Percentiles rank a stretch among this genome's conserved stretches.
These are phyloP conservation scores for Amblyornis subalaris DNA, from an alignment of 2,113 vertebrate species.

Conservation along the genomic window DNA sequence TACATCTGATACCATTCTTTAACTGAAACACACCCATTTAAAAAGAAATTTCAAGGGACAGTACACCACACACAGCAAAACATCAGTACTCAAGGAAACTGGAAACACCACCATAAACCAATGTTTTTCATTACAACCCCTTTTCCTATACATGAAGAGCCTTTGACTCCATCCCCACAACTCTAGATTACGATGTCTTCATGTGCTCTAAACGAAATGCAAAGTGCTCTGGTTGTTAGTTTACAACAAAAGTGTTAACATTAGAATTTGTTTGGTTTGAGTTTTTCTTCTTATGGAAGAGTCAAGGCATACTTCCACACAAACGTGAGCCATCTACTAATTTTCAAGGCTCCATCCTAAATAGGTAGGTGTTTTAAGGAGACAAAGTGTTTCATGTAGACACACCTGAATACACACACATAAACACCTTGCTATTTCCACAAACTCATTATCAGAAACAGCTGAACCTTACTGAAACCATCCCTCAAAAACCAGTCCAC, in stretches of 20 bases:
- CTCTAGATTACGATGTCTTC: background rate
- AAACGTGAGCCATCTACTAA: background rate
- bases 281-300: background rate
- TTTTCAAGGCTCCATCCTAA: background rate
- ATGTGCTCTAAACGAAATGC: background rate
- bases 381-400: background rate
- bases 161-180: background rate
- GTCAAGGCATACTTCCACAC: background rate
- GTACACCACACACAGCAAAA: background rate
- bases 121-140: background rate
- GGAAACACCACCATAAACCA: accelerated
- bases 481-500: background rate
- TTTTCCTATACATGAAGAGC: background rate
- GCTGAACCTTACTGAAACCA: background rate
- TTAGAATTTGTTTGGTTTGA: background rate
- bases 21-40: background rate
- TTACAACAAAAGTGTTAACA: background rate
- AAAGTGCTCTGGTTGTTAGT: background rate
- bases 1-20: background rate
- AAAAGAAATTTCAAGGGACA: background rate
- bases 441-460: background rate
- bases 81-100: background rate
- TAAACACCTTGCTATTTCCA: background rate
- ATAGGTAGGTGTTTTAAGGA: background rate
- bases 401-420: background rate